Percentiles rank a stretch among this genome's conserved stretches.
These are phyloP conservation scores for Hylyphantes graminicola DNA, from an alignment of 1,140 invertebrate genomes.

Conservation along the genomic window DNA sequence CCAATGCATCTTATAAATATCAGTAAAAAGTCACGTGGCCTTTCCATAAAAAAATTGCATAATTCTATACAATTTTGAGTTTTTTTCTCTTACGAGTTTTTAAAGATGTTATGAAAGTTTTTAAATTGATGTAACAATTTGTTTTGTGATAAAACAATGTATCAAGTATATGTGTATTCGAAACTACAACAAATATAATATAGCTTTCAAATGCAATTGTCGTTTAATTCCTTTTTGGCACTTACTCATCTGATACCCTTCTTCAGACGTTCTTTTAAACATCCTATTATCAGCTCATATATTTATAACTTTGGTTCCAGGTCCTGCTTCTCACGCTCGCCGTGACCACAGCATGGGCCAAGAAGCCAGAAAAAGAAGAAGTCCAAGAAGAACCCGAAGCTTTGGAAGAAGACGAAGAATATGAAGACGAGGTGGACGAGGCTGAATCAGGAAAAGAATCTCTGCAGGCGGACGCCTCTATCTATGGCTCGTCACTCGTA, in stretches of 20 bases:
- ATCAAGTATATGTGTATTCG: no score
- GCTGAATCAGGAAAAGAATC: conserved; percentile 20
- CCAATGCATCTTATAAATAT: no score
- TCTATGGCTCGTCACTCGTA: conserved; percentile 37
- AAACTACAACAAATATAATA: no score
- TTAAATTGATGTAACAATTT: no score
- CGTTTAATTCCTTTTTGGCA: no score
- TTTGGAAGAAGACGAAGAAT: conserved; percentile 34
- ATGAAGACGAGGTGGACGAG: conserved; percentile 40
- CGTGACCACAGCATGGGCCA: neutral
- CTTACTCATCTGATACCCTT: neutral
- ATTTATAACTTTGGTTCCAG: neutral
- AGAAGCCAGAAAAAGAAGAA: conserved; percentile 10
- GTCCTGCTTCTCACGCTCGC: neutral
- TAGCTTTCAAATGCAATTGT: no score
- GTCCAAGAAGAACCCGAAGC: neutral
- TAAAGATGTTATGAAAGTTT: no score
- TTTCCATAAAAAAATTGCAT: no score
- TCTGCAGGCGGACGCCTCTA: conserved; percentile 39
- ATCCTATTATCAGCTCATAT: neutral
- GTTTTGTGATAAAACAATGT: no score
- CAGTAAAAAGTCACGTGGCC: no score
- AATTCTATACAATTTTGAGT: no score
- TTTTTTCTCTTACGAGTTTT: no score
- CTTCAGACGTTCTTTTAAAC: neutral